Conservation (phyloP, 2,888 invertebrate species). For the Saturnia japonica region DNA sequence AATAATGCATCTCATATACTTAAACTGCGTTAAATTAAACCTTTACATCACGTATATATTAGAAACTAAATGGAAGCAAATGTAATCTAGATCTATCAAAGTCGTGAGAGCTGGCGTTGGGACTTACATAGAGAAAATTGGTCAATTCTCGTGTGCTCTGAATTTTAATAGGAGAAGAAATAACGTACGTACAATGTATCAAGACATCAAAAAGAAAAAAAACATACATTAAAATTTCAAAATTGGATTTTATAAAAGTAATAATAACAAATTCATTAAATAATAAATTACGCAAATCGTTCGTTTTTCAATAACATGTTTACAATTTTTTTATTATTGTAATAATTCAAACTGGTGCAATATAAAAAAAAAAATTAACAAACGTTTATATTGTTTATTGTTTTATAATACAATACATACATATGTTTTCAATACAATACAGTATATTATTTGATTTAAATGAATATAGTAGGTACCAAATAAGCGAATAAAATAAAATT, state of each 20-base stretch:
- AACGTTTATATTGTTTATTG: no score
- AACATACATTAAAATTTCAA: not conserved
- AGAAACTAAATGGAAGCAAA: not conserved
- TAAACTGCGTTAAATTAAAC: not conserved
- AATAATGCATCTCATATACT: not conserved
- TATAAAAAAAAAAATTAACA: not conserved
- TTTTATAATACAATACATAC: no score
- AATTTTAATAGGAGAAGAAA: not conserved
- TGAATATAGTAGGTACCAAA: not conserved
- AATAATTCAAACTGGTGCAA: not conserved
- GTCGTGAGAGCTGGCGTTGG: not conserved
- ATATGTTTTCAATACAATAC: no score
- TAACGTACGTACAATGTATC: not conserved
- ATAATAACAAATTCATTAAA: not conserved
- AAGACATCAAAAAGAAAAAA: not conserved
- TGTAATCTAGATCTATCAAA: slow-evolving; percentile 1
- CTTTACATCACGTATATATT: not conserved
- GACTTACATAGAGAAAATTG: not conserved
- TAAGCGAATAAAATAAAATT: not conserved
- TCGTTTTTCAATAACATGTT: not conserved
- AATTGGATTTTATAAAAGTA: not conserved
- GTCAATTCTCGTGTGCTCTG: not conserved
- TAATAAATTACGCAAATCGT: not conserved
- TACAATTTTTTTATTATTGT: not conserved
- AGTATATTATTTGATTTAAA: no score